Evolutionary conservation across 64 coral and sea anemone genomes (phyloP), one percentile per base, ranked within the genome.

Genomic region (Catalaphyllia jardinei): DNA sequence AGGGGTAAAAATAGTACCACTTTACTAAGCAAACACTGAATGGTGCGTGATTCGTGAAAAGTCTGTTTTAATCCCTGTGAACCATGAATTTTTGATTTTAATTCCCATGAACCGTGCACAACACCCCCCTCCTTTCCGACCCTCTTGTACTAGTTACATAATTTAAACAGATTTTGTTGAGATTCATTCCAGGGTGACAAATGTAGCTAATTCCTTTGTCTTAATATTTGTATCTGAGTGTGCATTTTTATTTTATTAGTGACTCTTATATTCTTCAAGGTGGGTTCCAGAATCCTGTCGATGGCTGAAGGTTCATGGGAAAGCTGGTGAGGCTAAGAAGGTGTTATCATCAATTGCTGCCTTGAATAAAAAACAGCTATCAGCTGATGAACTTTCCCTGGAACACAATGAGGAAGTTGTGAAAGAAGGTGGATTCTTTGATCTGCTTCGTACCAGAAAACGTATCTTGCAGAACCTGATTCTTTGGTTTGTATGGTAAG

Each of bases 221-320:
- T 35, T 35, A 35, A 35, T 35, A 52, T 38, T 10, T 77, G 75
- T 10, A 77, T 16, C 29, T 19, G 2, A 9, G 12, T 7, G 31
- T 49, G 33, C 33, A 35, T 39, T 77, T 77, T 39, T 42, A 57
- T 12, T 57, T n/a, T n/a, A n/a, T n/a, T 13, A 57, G 31, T 16
- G 20, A 39, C 73, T 14, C 24, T 87, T 74, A 46, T 46, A 0
- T 30, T 87, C 52, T 64, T 52, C 30, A 50, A 92, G 90, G 90
- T 92, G 81, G 90, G 90, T 92, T 28, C 90, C 90, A 33, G 90
- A 92, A 27, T 92, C 90, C 1, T 92, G 82, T 28, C 67, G 90
- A 69, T 92, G 90, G 90, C 69, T 86, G 29, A 60, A 79, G 4
- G 64, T 92, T 73, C 81, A 92, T 61, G 87, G 79, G 18, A 87